A percentile compares a stretch with the other conserved stretches of the same genome.
phyloP scores from a whole-genome alignment of 2,888 invertebrate genomes.

The Fragum fragum region DNA sequence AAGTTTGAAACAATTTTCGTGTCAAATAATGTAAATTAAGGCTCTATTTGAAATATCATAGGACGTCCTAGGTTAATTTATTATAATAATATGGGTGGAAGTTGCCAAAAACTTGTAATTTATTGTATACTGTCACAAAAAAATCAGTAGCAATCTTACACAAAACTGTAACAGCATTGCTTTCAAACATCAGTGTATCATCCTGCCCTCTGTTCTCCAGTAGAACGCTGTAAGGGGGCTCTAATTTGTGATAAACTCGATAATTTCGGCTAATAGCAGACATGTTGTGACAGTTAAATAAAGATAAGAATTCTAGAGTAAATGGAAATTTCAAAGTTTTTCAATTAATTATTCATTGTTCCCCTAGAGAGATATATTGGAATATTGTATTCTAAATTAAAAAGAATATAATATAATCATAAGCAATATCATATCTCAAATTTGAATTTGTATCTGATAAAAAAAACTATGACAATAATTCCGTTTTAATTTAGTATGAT shows the following conservation, averaged over 20 bases:
- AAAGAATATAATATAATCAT: background rate
- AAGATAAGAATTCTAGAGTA: conserved; percentile 2
- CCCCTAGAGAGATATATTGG: too few relatives aligned
- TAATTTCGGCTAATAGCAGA: conserved; percentile 98
- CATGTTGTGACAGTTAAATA: conserved; percentile 88
- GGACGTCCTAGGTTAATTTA: conserved; percentile 28
- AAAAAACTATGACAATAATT: too few relatives aligned
- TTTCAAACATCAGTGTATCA: conserved; percentile 96
- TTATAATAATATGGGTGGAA: conserved; percentile 47
- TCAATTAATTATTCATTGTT: conserved; percentile 10
- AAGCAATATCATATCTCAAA: too few relatives aligned
- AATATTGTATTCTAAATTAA: background rate
- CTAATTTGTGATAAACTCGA: conserved; percentile 95
- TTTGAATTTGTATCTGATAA: too few relatives aligned
- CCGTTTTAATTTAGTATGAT: background rate
- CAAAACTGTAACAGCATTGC: conserved; percentile 95
- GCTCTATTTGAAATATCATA: too few relatives aligned
- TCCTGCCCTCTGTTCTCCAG: conserved; percentile 95
- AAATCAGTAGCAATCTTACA: conserved; percentile 88
- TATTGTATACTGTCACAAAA: background rate
- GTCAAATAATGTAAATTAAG: too few relatives aligned
- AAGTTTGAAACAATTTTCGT: too few relatives aligned
- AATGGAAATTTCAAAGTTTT: too few relatives aligned
- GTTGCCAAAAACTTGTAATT: conserved; percentile 4
- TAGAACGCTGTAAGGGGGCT: conserved; percentile 95